phyloP scores from a whole-genome alignment of 2,797 vertebrate species.

The Sebastes cheni region DNA sequence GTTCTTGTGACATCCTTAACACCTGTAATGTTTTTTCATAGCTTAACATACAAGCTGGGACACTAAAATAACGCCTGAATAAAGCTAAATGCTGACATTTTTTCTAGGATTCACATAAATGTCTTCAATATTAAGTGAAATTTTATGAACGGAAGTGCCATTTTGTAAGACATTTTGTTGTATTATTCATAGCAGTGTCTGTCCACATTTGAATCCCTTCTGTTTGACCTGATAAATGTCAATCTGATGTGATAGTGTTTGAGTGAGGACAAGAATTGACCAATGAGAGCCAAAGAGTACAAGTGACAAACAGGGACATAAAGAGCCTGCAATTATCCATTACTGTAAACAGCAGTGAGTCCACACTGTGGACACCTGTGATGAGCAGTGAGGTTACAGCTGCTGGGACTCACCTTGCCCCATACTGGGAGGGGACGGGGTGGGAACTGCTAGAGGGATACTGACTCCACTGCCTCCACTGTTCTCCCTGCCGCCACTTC shows the following conservation, averaged over 20 bases:
- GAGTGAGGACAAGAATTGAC: not conserved
- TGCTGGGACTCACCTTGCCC: slow-evolving; percentile 86
- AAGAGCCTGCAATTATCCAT: not conserved
- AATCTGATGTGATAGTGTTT: not conserved
- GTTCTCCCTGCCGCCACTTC: slow-evolving; percentile 96
- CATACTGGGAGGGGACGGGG: slow-evolving; percentile 94
- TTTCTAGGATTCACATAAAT: not conserved
- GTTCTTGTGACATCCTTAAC: no score
- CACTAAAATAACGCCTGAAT: not conserved
- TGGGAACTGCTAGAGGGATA: slow-evolving; percentile 96
- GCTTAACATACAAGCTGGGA: no score
- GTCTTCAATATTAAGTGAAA: not conserved
- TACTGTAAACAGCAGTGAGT: not conserved
- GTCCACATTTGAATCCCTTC: not conserved
- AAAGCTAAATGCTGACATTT: not conserved
- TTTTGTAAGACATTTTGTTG: not conserved
- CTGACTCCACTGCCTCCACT: slow-evolving; percentile 90
- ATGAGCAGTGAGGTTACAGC: not conserved
- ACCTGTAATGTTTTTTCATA: no score
- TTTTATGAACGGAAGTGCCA: not conserved
- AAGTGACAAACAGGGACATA: not conserved
- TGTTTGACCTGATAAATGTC: not conserved
- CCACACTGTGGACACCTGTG: not conserved
- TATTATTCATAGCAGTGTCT: not conserved
- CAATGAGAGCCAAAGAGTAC: not conserved